Conservation (phyloP, 2,797 vertebrate genomes). For the Sebastes matsubarae region DNA sequence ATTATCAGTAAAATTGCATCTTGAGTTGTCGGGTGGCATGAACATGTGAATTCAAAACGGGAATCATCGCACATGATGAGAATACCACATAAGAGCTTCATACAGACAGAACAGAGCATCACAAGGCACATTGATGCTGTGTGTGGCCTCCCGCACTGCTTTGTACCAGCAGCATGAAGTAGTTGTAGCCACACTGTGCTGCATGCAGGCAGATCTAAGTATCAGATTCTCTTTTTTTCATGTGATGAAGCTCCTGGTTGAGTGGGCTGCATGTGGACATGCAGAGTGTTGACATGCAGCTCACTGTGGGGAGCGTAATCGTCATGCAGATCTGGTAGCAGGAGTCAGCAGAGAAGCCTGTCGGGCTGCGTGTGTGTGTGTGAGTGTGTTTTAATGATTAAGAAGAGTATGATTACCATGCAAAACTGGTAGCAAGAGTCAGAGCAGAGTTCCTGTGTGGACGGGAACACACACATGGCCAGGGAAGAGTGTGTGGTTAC, state of each 20-base stretch:
- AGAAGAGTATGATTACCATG: constrained; percentile 36
- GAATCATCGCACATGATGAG: neutral
- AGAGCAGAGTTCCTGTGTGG: neutral
- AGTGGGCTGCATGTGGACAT: constrained; percentile 1
- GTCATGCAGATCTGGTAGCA: constrained; percentile 36
- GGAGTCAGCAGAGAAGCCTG: constrained; percentile 23
- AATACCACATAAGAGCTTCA: neutral
- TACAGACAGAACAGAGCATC: neutral
- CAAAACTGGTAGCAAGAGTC: constrained; percentile 15
- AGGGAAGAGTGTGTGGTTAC: neutral
- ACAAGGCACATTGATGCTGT: neutral
- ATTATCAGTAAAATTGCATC: neutral
- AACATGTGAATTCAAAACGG: neutral
- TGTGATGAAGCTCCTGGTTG: constrained; percentile 23
- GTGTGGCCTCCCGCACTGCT: constrained; percentile 2
- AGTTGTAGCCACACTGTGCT: neutral
- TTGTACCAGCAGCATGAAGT: neutral
- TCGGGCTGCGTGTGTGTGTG: constrained; percentile 20
- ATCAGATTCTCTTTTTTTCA: neutral
- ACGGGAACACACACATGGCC: neutral
- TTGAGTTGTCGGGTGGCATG: neutral
- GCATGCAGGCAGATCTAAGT: neutral
- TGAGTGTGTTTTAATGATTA: constrained; percentile 40
- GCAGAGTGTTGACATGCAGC: constrained; percentile 39
- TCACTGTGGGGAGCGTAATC: constrained; percentile 28